Evolutionary conservation across 2,888 invertebrate species (phyloP), one percentile per base, ranked within the genome.

Genomic region (Caenorhabditis zanzibari): DNA sequence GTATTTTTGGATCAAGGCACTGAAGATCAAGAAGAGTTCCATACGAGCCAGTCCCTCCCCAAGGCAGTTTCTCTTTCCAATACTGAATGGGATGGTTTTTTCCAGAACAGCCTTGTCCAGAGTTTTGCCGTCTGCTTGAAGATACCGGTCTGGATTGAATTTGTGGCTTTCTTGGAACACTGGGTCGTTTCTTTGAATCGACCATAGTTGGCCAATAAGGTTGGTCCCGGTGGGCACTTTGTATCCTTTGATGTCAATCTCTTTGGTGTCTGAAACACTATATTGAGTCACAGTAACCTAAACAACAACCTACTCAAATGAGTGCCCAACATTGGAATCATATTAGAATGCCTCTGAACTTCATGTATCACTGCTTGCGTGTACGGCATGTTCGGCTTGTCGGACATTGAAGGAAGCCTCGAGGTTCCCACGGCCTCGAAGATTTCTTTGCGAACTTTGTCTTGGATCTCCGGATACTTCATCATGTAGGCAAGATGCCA

Each of bases 401-500:
- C 47, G 0, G 47, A 47, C 47, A 47, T 47, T 19, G n/a, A 19
- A 19, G 47, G 47, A 1, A 83, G 19, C 22, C 85, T 56, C 0
- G 74, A 68, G 22, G 47, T 76, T 16, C 87, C 88, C 12, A 88
- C 58, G 12, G 63, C 77, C 5, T 61, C 47, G 5, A 58, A 68
- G 16, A 88, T 47, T 58, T 88, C 88, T 87, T 47, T 47, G 0
- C 47, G 47, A 19, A 47, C 47, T 47, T 47, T 47, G 19, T 47
- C 47, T 19, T 47, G 87, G 0, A 88, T 76, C 19, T 85, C 76
- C 1, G 75, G 76, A 41, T 88, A 69, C 54, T 85, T 81, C 38
- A 84, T 77, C 79, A 88, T 49, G 41, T 80, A 84, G 0, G 82
- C 75, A 22, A 88, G 32, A 22, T 81, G 75, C 88, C 88, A 88